phyloP scores from a whole-genome alignment of 2,888 invertebrate species.

The Eupsilia transversa region DNA sequence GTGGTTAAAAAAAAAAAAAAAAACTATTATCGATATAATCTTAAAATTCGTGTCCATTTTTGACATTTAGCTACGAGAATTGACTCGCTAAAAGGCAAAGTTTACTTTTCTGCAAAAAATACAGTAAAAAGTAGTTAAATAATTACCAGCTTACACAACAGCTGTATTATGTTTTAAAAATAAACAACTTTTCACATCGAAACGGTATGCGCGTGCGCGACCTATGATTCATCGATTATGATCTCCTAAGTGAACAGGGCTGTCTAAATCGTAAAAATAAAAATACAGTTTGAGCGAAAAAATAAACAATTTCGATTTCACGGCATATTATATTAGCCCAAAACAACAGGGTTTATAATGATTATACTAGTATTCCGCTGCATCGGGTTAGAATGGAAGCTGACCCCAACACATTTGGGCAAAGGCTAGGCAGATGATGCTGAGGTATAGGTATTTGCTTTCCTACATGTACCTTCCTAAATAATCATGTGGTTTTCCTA shows the following conservation, averaged over 20 bases:
- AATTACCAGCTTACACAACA: background rate
- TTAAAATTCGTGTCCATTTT: background rate
- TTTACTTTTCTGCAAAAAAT: background rate
- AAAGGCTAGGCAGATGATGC: background rate
- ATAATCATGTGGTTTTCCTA: background rate
- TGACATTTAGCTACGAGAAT: background rate
- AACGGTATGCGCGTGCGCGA: background rate
- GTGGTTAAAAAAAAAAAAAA: no score
- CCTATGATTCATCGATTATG: conserved; percentile 27
- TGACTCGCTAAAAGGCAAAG: background rate
- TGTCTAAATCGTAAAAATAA: background rate
- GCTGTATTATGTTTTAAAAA: background rate
- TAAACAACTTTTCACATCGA: background rate
- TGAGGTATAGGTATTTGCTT: background rate
- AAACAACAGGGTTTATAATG: background rate
- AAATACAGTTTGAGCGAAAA: background rate
- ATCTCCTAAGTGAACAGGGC: conserved; percentile 2
- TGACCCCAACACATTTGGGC: background rate
- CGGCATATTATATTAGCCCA: background rate
- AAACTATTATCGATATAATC: background rate
- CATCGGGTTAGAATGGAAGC: background rate
- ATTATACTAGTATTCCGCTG: background rate
- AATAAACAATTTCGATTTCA: background rate
- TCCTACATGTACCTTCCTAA: background rate
- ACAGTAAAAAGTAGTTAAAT: background rate